These are phyloP conservation scores for Barypeithes pellucidus DNA, from an alignment of 2,888 invertebrate genomes.

Conservation along the genomic window DNA sequence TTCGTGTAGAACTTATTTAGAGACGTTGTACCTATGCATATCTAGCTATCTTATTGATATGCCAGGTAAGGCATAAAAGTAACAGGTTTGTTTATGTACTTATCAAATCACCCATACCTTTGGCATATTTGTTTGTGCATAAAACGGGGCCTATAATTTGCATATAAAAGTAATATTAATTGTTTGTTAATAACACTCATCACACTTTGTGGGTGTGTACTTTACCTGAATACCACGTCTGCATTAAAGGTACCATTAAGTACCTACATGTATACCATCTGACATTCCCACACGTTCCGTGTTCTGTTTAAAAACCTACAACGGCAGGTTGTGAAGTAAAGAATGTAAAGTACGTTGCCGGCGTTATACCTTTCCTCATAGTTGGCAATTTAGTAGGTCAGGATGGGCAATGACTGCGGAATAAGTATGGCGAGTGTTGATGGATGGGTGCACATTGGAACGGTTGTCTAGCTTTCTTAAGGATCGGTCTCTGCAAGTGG, in stretches of 20 bases:
- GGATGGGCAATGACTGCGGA: slow-evolving; percentile 32
- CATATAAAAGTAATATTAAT: slow-evolving; percentile 16
- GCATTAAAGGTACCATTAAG: slow-evolving; percentile 12
- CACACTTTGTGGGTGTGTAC: slow-evolving; percentile 37
- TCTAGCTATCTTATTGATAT: too few species aligned
- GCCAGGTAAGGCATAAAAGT: neutral
- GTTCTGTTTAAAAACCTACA: slow-evolving; percentile 31
- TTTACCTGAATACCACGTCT: slow-evolving; percentile 37
- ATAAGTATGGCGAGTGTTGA: slow-evolving; percentile 17
- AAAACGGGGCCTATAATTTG: neutral
- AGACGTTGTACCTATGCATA: too few species aligned
- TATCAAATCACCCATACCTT: neutral
- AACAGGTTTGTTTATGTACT: neutral
- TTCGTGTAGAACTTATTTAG: too few species aligned
- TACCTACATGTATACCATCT: slow-evolving; percentile 19
- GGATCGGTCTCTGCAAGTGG: too few species aligned
- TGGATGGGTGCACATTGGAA: slow-evolving; percentile 21
- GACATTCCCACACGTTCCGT: slow-evolving; percentile 38
- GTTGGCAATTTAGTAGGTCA: slow-evolving; percentile 45
- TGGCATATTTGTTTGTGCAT: neutral
- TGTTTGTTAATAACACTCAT: slow-evolving; percentile 28
- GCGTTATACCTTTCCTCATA: slow-evolving; percentile 42
- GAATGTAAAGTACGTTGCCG: slow-evolving; percentile 36
- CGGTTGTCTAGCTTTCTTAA: too few species aligned
- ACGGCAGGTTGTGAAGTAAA: slow-evolving; percentile 18